Evolutionary conservation across 2,888 invertebrate genomes (phyloP).

Genomic region (Leucophora obtusa): DNA sequence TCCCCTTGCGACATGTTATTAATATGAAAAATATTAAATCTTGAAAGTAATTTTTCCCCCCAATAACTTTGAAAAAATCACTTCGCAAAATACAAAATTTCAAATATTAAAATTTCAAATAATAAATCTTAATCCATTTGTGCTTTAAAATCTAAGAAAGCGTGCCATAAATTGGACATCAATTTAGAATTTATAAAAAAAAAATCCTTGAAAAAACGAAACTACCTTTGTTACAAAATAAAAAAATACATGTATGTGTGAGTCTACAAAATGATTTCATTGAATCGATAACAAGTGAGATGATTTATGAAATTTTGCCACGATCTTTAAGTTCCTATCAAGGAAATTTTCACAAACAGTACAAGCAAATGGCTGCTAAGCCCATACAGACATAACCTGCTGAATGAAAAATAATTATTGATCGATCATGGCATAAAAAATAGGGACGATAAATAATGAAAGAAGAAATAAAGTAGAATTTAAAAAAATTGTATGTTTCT

Average conservation of each 20-base stretch:
- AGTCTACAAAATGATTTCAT: conserved; percentile 65
- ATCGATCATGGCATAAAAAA: neutral
- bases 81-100: no score
- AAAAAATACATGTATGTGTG: neutral
- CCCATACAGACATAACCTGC: neutral
- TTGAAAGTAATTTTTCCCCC: no score
- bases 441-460: neutral
- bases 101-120: no score
- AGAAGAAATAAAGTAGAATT: neutral
- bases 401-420: neutral
- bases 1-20: no score
- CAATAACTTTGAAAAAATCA: no score
- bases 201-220: neutral
- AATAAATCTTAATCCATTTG: no score
- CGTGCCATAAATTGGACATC: neutral
- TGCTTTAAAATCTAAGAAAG: no score
- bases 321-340: conserved; percentile 69
- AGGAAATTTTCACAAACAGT: neutral
- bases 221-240: conserved; percentile 36
- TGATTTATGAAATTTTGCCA: conserved; percentile 77
- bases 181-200: neutral
- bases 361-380: neutral
- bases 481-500: conserved; percentile 19
- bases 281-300: conserved; percentile 75
- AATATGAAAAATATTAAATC: no score